phyloP scores from a whole-genome alignment of 2,797 vertebrate species.

The Cephalopachus bancanus region DNA sequence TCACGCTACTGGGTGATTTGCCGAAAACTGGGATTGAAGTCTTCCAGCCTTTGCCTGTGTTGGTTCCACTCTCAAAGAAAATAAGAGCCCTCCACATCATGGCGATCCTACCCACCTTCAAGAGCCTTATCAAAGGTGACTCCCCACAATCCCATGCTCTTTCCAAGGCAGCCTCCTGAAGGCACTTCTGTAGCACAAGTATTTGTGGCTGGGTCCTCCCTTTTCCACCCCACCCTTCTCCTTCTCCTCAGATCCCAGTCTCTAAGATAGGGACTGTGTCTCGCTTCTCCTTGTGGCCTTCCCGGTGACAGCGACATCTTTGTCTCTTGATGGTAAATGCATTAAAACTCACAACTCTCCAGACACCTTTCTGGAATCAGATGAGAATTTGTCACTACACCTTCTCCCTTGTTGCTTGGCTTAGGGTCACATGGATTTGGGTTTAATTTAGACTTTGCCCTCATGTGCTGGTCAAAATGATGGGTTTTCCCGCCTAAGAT shows the following conservation, averaged over 20 bases:
- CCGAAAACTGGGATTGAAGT: background rate
- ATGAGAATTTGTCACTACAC: background rate
- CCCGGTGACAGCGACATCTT: background rate
- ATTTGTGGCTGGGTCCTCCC: background rate
- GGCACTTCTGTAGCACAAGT: background rate
- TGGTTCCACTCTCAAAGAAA: background rate
- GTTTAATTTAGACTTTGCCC: constrained; percentile 32
- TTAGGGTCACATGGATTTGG: background rate
- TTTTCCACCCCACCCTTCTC: accelerated
- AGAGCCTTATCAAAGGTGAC: background rate
- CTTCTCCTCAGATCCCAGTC: background rate
- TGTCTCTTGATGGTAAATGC: background rate
- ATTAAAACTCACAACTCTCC: background rate
- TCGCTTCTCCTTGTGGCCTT: background rate
- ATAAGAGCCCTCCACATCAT: background rate
- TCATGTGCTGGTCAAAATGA: background rate
- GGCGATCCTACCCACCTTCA: background rate
- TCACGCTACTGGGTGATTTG: background rate
- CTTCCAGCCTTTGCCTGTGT: background rate
- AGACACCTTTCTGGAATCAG: background rate
- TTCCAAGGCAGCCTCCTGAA: background rate
- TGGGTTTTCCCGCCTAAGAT: background rate
- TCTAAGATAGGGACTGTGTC: background rate
- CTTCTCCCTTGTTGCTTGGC: background rate
- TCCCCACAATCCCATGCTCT: background rate